phyloP scores from a whole-genome alignment of 2,888 invertebrate genomes.

The Gisinianus flammeolus region DNA sequence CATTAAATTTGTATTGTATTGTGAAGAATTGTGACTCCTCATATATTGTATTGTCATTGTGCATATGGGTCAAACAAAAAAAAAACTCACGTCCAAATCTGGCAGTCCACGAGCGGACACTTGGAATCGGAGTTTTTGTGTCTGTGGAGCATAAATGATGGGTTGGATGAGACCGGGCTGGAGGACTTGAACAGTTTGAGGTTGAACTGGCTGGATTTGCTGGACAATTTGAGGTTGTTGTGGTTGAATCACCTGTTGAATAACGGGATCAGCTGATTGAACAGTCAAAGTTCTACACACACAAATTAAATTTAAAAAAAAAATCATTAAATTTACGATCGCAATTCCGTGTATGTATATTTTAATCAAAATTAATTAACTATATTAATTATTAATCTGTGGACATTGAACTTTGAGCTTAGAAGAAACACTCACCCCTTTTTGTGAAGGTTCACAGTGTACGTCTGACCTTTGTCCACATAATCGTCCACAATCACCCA shows the following conservation, averaged over 20 bases:
- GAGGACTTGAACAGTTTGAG: neutral
- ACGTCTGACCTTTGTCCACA: conserved; percentile 52
- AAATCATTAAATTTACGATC: neutral
- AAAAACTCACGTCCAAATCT: conserved; percentile 28
- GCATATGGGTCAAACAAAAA: too few relatives aligned
- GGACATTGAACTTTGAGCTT: too few relatives aligned
- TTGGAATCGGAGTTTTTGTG: conserved; percentile 48
- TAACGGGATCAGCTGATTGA: conserved; percentile 44
- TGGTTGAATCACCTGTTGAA: neutral
- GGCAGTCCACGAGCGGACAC: conserved; percentile 48
- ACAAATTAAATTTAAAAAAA: neutral
- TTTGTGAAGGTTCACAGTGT: conserved; percentile 53
- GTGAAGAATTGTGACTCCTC: conserved; percentile 42
- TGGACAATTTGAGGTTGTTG: conserved; percentile 7
- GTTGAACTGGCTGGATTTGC: neutral
- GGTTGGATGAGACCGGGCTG: conserved; percentile 20
- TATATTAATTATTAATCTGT: conserved; percentile 13
- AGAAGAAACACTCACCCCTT: too few relatives aligned
- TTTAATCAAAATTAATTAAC: too few relatives aligned
- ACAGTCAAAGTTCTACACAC: conserved; percentile 47
- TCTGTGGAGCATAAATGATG: neutral
- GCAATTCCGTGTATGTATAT: too few relatives aligned
- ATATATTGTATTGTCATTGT: too few relatives aligned
- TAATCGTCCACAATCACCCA: conserved; percentile 55
- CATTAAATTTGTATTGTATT: neutral